Base-by-base conservation (phyloP, 2,797 vertebrate species). In the Enteromius mattozi region DNA sequence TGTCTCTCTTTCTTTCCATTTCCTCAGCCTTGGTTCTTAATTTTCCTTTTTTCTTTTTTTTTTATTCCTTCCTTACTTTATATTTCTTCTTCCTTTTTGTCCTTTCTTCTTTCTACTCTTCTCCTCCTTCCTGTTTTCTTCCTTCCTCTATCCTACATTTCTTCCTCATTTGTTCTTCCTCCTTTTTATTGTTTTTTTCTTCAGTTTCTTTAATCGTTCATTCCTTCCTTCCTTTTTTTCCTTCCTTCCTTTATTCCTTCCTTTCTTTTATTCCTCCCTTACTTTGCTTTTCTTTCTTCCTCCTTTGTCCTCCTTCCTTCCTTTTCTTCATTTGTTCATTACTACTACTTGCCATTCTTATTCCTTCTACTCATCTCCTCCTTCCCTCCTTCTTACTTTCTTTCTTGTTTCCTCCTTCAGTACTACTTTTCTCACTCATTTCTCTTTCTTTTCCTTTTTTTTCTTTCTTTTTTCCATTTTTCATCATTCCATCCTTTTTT, bases 81-180 rank as follows among this genome's bases (percentile, higher is more conserved):
- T 3, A 8, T 3, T 35, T 8, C 3, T 7, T 35, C 1, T 2
- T 6, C 14, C 1, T 2, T 3, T 8, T 6, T 2, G 0, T 65
- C 14, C 6, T 17, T 17, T 2, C 1, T 17, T 33, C 2, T 33
- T 49, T 37, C 33, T 33, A 33, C 12, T 45, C 47, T 49, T 17
- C 13, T 16, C 47, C 47, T 47, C 47, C 17, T 35, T 9, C 16
- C 8, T 19, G 1, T 3, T 30, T 3, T 6, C 13, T 2, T 65
- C 3, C n/a, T 24, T n/a, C 42, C 42, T 56, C 9, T 9, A 1
- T 5, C 8, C 37, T 9, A 40, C 8, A 9, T 6, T 12, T 1
- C 12, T 14, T 61, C 0, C 24, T 14, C 13, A 17, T 16, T 5
- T 17, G 16, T 66, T 9, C 8, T 35, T 66, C 42, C 42, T 45